A percentile compares a stretch with the other conserved stretches of the same genome.
Conservation (phyloP, 35 echinoderm and acorn worm species). For the Ptychodera flava region DNA sequence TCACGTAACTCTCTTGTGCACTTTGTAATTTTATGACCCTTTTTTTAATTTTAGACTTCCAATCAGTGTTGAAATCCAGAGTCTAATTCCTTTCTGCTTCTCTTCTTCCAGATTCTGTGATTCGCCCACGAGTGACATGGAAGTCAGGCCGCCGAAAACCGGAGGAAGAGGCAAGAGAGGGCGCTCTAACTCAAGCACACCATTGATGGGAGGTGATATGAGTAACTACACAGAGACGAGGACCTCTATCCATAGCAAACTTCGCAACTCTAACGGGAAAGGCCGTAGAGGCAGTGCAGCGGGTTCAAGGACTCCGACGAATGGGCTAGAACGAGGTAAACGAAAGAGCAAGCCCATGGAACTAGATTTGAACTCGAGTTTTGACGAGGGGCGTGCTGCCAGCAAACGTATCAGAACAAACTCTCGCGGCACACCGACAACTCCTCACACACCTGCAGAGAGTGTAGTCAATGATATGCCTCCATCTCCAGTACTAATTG, state of each 20-base stretch:
- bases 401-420: constrained; percentile 27
- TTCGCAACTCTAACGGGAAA: constrained; percentile 83
- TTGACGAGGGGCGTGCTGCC: constrained; percentile 36
- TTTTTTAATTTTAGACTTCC: too few relatives aligned
- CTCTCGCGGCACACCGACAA: constrained; percentile 8
- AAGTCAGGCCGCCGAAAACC: constrained; percentile 48
- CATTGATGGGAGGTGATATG: constrained; percentile 51
- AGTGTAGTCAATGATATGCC: not conserved
- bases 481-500: constrained; percentile 53
- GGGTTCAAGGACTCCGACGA: not conserved
- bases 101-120: constrained; percentile 81
- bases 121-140: constrained; percentile 89
- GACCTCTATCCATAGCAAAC: constrained; percentile 96
- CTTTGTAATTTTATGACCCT: too few relatives aligned
- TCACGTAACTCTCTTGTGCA: too few relatives aligned
- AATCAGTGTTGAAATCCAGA: too few relatives aligned
- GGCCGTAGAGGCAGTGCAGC: constrained; percentile 56
- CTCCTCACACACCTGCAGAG: not conserved
- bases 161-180: constrained; percentile 73
- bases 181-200: constrained; percentile 53
- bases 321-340: constrained; percentile 30
- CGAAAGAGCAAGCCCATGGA: constrained; percentile 48
- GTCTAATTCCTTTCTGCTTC: constrained; percentile 1
- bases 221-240: constrained; percentile 92
- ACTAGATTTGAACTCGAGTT: constrained; percentile 36